Conservation (phyloP, 2,797 vertebrate species). For the Lithobates pipiens region DNA sequence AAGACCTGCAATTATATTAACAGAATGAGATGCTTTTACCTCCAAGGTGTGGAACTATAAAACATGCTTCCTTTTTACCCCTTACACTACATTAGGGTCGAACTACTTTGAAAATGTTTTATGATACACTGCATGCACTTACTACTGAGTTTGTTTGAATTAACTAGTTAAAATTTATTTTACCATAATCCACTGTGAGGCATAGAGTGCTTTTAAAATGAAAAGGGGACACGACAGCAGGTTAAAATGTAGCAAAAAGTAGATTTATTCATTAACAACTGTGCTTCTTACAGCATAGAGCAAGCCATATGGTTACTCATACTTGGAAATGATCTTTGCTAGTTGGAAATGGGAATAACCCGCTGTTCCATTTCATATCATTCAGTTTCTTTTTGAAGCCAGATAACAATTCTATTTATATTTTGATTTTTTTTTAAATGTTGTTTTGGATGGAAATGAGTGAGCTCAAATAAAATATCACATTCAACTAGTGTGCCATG, state of each 20-base stretch:
- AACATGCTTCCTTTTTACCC: background rate
- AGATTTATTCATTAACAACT: constrained; percentile 2
- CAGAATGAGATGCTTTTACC: background rate
- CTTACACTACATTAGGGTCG: background rate
- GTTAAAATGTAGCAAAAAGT: background rate
- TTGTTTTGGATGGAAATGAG: background rate
- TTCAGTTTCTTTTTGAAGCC: background rate
- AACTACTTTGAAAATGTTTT: background rate
- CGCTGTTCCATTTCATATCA: background rate
- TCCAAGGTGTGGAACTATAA: background rate
- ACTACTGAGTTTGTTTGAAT: background rate
- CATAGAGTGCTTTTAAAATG: background rate
- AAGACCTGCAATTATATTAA: too few relatives aligned
- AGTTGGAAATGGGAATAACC: background rate
- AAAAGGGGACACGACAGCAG: background rate
- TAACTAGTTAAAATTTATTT: background rate
- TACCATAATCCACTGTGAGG: background rate
- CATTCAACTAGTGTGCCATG: background rate
- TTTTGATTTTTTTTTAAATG: background rate
- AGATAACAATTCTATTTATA: background rate
- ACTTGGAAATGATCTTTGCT: background rate
- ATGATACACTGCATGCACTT: background rate
- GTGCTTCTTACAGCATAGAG: background rate
- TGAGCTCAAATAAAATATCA: background rate
- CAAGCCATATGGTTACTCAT: background rate